Conservation (phyloP, 2,888 invertebrate genomes). For the Leptinotarsa juncta region DNA sequence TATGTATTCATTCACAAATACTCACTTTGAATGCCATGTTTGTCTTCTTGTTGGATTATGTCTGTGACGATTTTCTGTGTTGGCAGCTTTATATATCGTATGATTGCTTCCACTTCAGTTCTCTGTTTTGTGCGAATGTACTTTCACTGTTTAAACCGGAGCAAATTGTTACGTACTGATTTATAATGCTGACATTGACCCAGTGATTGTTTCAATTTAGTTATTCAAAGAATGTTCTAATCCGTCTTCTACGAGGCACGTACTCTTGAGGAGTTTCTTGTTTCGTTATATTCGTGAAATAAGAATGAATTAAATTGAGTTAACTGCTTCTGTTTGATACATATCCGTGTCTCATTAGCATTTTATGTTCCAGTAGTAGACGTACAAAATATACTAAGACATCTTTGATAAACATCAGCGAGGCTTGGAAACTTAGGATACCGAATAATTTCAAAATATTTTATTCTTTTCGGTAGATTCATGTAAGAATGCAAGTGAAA, state of each 20-base stretch:
- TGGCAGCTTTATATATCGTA: background rate
- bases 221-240: background rate
- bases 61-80: background rate
- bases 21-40: conserved; percentile 57
- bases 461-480: no score
- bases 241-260: conserved; percentile 18
- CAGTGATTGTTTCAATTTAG: background rate
- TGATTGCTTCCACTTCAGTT: background rate
- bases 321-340: no score
- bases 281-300: background rate
- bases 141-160: conserved; percentile 20
- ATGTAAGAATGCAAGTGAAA: no score
- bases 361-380: no score
- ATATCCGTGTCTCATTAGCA: no score
- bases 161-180: background rate
- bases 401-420: no score
- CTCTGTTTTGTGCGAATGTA: background rate
- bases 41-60: conserved; percentile 19
- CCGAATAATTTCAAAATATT: no score
- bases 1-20: conserved; percentile 13
- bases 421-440: no score
- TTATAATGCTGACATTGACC: conserved; percentile 2
- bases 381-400: no score
- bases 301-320: no score
- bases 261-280: conserved; percentile 56